Percentiles rank a stretch among this genome's conserved stretches.
phyloP scores from a whole-genome alignment of 2,888 invertebrate species.

The Nymphalis polychloros region DNA sequence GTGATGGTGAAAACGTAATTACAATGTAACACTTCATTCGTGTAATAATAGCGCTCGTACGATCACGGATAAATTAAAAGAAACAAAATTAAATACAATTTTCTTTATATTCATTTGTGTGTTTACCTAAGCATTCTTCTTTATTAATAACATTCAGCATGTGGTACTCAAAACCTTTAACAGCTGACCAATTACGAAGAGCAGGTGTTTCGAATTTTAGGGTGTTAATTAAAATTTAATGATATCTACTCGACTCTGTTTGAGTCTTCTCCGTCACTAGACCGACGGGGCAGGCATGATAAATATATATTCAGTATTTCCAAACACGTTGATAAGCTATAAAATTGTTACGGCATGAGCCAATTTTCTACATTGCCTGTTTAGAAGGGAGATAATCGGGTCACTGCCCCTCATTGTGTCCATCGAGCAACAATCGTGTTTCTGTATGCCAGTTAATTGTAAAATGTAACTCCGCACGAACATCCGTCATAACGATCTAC shows the following conservation, averaged over 20 bases:
- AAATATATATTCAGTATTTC: background rate
- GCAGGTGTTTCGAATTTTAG: too few relatives aligned
- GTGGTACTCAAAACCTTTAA: too few relatives aligned
- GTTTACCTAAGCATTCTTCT: too few relatives aligned
- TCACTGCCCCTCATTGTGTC: constrained; percentile 60
- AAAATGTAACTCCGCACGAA: constrained; percentile 52
- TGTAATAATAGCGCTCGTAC: constrained; percentile 9
- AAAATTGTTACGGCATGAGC: constrained; percentile 14
- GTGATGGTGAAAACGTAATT: constrained; percentile 64
- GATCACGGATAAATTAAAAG: background rate
- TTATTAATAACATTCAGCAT: too few relatives aligned
- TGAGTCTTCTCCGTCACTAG: too few relatives aligned
- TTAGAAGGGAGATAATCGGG: constrained; percentile 47
- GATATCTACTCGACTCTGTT: too few relatives aligned
- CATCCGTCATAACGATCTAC: constrained; percentile 54
- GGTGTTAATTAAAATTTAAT: too few relatives aligned
- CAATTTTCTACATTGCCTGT: constrained; percentile 18
- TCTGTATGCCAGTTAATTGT: constrained; percentile 54
- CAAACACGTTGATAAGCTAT: background rate
- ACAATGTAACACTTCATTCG: constrained; percentile 36
- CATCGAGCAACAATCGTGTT: constrained; percentile 47
- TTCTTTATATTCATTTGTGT: too few relatives aligned
- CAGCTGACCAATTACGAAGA: too few relatives aligned
- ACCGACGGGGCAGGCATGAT: too few relatives aligned
- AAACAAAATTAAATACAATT: too few relatives aligned